Evolutionary conservation across 2,113 vertebrate genomes (phyloP), one percentile per base, ranked within the genome.

Genomic region (Canis aureus): DNA sequence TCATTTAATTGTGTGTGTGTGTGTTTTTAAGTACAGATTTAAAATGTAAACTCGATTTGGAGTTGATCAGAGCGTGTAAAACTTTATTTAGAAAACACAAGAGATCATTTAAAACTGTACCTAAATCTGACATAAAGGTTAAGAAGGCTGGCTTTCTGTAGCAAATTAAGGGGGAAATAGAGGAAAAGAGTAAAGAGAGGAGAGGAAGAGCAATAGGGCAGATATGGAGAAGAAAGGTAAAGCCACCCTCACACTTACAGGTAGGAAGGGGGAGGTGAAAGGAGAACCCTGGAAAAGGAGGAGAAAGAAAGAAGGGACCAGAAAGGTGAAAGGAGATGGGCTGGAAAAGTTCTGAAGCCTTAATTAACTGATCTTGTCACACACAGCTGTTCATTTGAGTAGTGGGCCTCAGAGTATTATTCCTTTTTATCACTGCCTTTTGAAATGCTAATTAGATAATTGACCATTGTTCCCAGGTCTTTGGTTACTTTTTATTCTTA

Each of bases 381-480:
- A 95, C 96, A 95, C 97, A 97, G 97, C 97, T 98, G 96, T 97
- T 98, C 97, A 97, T 97, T 96, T 98, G 97, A 97, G 97, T 97
- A 96, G 94, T 94, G 94, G 94, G 76, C 97, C 95, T 97, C 51
- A 0, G 89, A 97, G 97, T 95, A 91, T 97, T 97, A 98, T 86
- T 97, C 94, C 96, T 96, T 98, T 98, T 97, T 97, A 97, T 98
- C 92, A 89, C 81, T 96, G 84, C 73, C 97, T 97, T 98, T 98
- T 98, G 97, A 98, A 98, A 98, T 98, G 97, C 97, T 98, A 98
- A 97, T 97, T 97, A 97, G 94, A 97, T 97, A 98, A 98, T 98
- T 97, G 98, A 98, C 97, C 95, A 97, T 97, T 97, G 97, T 98
- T 98, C 93, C 43, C 92, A 85, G 71, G 81, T 97, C 97, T 94